Base-by-base conservation (phyloP, 2,113 vertebrate genomes). In the Oryzias melastigma region DNA sequence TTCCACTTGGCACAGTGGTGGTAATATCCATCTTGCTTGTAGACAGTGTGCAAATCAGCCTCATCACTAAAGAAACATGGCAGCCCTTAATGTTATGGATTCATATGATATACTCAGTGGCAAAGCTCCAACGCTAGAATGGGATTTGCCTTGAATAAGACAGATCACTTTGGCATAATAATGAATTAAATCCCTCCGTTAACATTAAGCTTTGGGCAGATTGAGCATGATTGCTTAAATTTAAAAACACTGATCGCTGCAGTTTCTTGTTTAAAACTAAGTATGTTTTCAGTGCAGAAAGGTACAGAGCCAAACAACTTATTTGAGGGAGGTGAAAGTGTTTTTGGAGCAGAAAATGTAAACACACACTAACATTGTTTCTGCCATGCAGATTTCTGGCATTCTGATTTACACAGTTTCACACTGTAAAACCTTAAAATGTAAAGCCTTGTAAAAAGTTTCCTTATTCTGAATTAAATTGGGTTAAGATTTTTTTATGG, bases 181-280 rank as follows among this genome's bases (percentile, higher is more conserved):
- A 84, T 83, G 75, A 86, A 84, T 85, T 70, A 65, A 81, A 87
- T 77, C 65, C 64, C 68, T 69, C 67, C 57, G 71, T 73, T 52
- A 55, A 51, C 68, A 72, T 77, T 65, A 82, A 58, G 50, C 22
- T 49, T 57, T 3, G 7, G 49, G 35, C 62, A 71, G 61, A 70
- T 65, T 57, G 45, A 35, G 52, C 1, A 15, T 47, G 44, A 74
- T 76, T 65, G 25, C 44, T 41, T 43, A 73, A 71, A 65, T 65
- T 56, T 55, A 16, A 73, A 60, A 58, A 19, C 55, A 43, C 58
- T 43, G 47, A 53, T 53, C 22, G 14, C 17, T 68, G 53, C 45
- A 25, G 65, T 75, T 75, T 67, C 41, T 62, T 63, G 66, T 71
- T 77, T 57, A 66, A 72, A 69, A 43, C 13, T 62, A 80, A 83